Percentiles rank a stretch among this genome's conserved stretches.
These are phyloP conservation scores for Colletes latitarsis DNA, from an alignment of 1,140 invertebrate species.

Conservation along the genomic window DNA sequence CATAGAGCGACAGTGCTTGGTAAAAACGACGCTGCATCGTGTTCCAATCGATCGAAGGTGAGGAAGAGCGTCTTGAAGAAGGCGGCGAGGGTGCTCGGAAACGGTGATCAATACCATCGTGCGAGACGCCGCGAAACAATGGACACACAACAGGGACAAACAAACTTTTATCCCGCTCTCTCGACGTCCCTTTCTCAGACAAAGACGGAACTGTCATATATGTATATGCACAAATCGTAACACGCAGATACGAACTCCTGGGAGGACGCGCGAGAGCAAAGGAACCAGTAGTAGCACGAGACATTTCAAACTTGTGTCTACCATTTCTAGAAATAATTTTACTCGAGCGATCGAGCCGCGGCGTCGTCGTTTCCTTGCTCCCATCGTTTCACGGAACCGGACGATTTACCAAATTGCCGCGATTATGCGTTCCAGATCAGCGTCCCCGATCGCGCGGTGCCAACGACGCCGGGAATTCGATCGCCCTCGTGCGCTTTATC, in stretches of 20 bases:
- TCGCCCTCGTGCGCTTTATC: constrained; percentile 40
- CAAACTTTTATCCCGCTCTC: constrained; percentile 39
- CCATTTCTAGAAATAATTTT: constrained; percentile 73
- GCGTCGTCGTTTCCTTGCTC: constrained; percentile 13
- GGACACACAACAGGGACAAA: constrained; percentile 39
- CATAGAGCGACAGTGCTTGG: neutral
- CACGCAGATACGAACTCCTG: constrained; percentile 24
- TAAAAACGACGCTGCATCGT: neutral
- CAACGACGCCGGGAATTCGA: constrained; percentile 26
- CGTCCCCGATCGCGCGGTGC: neutral
- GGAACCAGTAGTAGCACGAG: constrained; percentile 34
- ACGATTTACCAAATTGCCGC: too few relatives aligned
- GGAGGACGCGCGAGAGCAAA: constrained; percentile 26
- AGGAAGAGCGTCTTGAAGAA: constrained; percentile 20
- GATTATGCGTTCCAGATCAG: too few relatives aligned
- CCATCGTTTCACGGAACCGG: neutral
- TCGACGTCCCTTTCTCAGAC: constrained; percentile 48
- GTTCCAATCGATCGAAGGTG: constrained; percentile 4
- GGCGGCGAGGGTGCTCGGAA: constrained; percentile 34
- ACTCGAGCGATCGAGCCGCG: constrained; percentile 52
- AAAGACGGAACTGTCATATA: constrained; percentile 30
- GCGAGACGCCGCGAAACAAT: constrained; percentile 38
- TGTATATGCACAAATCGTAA: constrained; percentile 27
- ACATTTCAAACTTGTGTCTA: constrained; percentile 83
- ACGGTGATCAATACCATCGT: constrained; percentile 53